Evolutionary conservation across 2,797 vertebrate species (phyloP).

Genomic region (Lycodopsis pacificus): DNA sequence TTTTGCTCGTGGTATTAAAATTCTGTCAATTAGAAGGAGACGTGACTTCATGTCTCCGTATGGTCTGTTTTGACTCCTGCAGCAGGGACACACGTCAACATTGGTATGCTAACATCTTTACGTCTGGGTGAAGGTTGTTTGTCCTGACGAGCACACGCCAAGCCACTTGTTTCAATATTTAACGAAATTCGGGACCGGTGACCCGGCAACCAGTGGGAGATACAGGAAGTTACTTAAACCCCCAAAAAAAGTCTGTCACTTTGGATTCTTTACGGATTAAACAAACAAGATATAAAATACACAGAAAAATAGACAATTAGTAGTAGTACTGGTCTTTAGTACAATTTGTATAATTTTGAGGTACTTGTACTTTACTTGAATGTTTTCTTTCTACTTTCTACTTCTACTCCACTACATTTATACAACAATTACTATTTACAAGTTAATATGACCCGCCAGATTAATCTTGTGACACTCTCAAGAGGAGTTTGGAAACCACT

Average conservation of each 20-base stretch:
- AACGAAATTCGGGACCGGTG: not conserved
- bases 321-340: not conserved
- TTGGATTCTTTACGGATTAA: not conserved
- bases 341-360: not conserved
- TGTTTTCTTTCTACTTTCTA: too few species aligned
- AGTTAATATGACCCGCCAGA: too few species aligned
- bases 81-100: slow-evolving; percentile 18
- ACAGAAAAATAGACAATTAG: not conserved
- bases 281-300: not conserved
- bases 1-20: slow-evolving; percentile 34
- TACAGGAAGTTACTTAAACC: not conserved
- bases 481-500: too few species aligned
- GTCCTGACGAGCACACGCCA: not conserved
- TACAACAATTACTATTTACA: too few species aligned
- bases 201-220: not conserved
- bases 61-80: slow-evolving; percentile 37
- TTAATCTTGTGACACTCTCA: too few species aligned
- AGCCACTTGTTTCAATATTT: not conserved
- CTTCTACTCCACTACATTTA: too few species aligned
- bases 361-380: too few species aligned
- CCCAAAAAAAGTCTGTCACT: not conserved
- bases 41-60: slow-evolving; percentile 35
- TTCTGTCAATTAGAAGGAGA: slow-evolving; percentile 31
- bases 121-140: slow-evolving; percentile 6
- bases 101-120: not conserved